Conservation (phyloP, 92 coral and sea anemone genomes). For the Epizoanthus scotinus region DNA sequence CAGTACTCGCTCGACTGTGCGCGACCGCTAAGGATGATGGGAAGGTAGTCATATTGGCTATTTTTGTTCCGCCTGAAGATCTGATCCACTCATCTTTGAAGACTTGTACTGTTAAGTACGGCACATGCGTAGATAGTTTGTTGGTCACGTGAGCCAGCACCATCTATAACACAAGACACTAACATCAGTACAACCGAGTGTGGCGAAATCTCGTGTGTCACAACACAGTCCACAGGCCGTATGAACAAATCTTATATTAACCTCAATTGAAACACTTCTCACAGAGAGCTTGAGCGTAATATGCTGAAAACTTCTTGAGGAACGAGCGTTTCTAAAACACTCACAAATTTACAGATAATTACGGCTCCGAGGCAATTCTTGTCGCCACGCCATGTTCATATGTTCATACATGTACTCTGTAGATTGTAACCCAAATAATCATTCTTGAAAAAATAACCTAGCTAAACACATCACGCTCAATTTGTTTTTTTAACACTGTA, state of each 20-base stretch:
- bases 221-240: neutral
- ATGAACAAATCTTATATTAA: neutral
- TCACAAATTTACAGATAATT: no score
- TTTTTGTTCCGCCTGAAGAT: constrained; percentile 73
- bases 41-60: constrained; percentile 61
- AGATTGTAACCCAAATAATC: no score
- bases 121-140: constrained; percentile 79
- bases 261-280: neutral
- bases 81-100: constrained; percentile 99
- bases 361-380: no score
- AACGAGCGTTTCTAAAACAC: no score
- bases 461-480: no score
- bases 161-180: constrained; percentile 55
- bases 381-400: no score
- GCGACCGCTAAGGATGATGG: constrained; percentile 54
- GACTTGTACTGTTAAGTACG: constrained; percentile 89
- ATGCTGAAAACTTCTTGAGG: neutral
- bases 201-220: neutral
- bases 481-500: no score
- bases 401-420: no score
- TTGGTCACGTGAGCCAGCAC: constrained; percentile 98
- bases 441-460: no score
- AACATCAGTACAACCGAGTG: neutral
- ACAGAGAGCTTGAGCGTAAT: neutral
- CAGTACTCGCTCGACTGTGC: constrained; percentile 40